Conservation (phyloP, 2,797 vertebrate genomes). For the Pitangus sulphuratus region DNA sequence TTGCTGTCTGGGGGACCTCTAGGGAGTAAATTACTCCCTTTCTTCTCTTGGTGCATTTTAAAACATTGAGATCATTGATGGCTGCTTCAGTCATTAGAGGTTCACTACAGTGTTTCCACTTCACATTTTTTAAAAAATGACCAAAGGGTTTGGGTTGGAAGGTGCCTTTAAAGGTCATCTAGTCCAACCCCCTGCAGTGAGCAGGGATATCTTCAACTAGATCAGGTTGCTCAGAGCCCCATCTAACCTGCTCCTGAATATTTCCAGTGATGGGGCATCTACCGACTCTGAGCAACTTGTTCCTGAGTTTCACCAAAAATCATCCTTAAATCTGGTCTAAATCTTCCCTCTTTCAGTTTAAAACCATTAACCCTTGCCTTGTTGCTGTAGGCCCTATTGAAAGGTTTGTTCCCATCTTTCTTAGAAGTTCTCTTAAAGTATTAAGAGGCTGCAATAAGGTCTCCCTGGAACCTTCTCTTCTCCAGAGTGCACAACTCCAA, state of each 20-base stretch:
- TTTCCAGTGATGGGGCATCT: neutral
- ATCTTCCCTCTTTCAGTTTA: neutral
- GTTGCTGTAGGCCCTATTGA: fast-evolving
- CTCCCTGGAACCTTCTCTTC: neutral
- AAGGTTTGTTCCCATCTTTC: neutral
- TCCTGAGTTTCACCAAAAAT: neutral
- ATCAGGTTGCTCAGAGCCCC: neutral
- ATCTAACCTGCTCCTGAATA: neutral
- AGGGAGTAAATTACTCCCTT: neutral
- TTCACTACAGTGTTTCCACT: neutral
- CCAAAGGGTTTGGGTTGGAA: neutral
- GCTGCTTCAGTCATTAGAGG: neutral
- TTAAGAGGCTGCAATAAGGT: neutral
- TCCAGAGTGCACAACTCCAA: neutral
- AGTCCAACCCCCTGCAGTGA: no score
- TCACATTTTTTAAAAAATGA: neutral
- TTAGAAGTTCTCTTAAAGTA: neutral
- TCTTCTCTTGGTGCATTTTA: neutral
- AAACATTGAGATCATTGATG: neutral
- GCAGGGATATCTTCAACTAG: no score
- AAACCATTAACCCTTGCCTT: neutral
- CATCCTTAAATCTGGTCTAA: neutral
- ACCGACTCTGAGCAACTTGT: neutral
- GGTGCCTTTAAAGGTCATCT: neutral
- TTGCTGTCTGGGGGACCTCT: neutral